Conservation (phyloP, 2,113 vertebrate species). For the Pionites leucogaster region DNA sequence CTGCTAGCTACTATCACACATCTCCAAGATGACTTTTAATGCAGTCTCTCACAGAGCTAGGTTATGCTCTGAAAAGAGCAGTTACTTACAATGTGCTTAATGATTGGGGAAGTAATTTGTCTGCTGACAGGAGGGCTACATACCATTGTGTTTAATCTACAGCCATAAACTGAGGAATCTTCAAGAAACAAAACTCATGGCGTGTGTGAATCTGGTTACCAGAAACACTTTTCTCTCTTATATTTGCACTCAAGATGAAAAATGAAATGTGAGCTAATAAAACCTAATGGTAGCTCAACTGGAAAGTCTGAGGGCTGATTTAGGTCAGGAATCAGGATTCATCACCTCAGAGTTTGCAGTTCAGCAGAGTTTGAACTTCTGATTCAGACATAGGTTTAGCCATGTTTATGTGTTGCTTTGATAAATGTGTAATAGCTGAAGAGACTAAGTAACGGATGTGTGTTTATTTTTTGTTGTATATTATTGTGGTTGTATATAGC, state of each 20-base stretch:
- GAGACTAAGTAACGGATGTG: not conserved
- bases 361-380: slow-evolving; percentile 11
- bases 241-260: not conserved
- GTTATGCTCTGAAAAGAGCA: not conserved
- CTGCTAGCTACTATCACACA: not conserved
- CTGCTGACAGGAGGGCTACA: not conserved
- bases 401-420: not conserved
- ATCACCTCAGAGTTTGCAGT: not conserved
- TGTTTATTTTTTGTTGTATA: not conserved
- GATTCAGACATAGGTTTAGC: not conserved
- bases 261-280: not conserved
- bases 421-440: not conserved
- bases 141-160: not conserved
- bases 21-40: slow-evolving; percentile 67
- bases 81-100: not conserved
- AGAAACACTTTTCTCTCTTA: not conserved
- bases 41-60: not conserved
- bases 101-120: not conserved
- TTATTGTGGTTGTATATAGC: not conserved
- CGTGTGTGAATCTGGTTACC: not conserved
- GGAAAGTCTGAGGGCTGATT: not conserved
- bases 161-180: not conserved
- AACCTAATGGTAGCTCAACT: not conserved
- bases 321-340: not conserved
- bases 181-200: not conserved